Base-by-base conservation (phyloP, 1,140 invertebrate genomes). In the Neotoxoptera formosana region DNA sequence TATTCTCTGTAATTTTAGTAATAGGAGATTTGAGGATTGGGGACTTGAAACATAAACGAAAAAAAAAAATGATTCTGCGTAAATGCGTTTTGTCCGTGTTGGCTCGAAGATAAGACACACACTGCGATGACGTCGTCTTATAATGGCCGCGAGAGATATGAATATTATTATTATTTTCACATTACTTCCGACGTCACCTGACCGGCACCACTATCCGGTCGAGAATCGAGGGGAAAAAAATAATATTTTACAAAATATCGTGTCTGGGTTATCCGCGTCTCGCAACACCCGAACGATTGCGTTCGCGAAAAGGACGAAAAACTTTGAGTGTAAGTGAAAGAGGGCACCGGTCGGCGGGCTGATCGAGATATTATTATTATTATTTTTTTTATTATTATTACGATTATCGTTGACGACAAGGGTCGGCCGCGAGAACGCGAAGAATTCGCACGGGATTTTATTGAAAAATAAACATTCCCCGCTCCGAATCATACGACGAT, bases 401-500 rank as follows among this genome's bases (percentile, higher is more conserved):
- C 30, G 60, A n/a, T 41, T 47, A 48, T n/a, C 48, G 47, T 17
- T n/a, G 14, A 47, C 17, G n/a, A 47, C 47, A 30, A 48, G 20
- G 41, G 7, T 76, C n/a, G 4, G 11, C 30, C 14, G 14, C 14
- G 7, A 7, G 45, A 34, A 23, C 6, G 86, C 8, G 17, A 51
- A 88, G 20, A 51, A 51, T 36, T 34, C 21, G 21, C 51, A 89
- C 9, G 48, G 34, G 2, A 34, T 89, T 56, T 89, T 53, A 89
- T 89, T 89, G 51, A 56, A 53, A 89, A 89, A 89, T 36, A 89
- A 89, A 89, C 51, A 53, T 89, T 51, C 17, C n/a, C 45, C 2
- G 45, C 2, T 41, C 8, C 2, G 7, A 84, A 11, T 45, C 83
- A 3, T 84, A 41, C n/a, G 17, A 67, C 23, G 25, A 25, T 84